Percentiles rank a stretch among this genome's conserved stretches.
Evolutionary conservation across 2,888 invertebrate genomes (phyloP).

Genomic region (Mythimna ferrago): DNA sequence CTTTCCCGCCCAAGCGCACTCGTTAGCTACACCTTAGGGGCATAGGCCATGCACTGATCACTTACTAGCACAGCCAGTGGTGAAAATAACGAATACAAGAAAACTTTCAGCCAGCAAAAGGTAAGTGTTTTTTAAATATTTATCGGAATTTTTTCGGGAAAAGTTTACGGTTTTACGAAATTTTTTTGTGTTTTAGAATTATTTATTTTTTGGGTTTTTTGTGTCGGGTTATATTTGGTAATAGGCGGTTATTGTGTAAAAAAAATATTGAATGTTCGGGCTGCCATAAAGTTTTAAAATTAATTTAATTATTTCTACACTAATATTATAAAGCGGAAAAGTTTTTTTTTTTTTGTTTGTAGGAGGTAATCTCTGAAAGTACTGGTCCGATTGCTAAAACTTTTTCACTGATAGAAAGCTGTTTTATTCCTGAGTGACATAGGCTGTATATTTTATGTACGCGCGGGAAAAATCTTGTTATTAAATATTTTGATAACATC

Average conservation of each 20-base stretch:
- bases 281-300: not conserved
- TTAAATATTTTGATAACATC: no score
- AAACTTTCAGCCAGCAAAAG: constrained; percentile 37
- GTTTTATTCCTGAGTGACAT: no score
- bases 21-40: constrained; percentile 69
- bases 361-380: no score
- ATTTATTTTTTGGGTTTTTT: not conserved
- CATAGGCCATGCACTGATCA: constrained; percentile 69
- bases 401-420: no score
- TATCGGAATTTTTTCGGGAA: not conserved
- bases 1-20: constrained; percentile 83
- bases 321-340: no score
- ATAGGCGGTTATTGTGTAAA: not conserved
- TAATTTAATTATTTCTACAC: not conserved
- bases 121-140: constrained; percentile 12
- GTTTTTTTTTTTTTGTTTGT: no score
- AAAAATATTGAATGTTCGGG: not conserved
- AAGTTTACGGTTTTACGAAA: not conserved
- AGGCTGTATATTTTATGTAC: no score
- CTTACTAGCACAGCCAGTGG: constrained; percentile 29
- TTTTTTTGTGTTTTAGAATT: not conserved
- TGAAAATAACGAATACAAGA: constrained; percentile 30
- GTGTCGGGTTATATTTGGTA: fast-evolving
- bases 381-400: no score
- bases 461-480: no score